Evolutionary conservation across 2,888 invertebrate genomes (phyloP).

Genomic region (Xestia rhomboidea): DNA sequence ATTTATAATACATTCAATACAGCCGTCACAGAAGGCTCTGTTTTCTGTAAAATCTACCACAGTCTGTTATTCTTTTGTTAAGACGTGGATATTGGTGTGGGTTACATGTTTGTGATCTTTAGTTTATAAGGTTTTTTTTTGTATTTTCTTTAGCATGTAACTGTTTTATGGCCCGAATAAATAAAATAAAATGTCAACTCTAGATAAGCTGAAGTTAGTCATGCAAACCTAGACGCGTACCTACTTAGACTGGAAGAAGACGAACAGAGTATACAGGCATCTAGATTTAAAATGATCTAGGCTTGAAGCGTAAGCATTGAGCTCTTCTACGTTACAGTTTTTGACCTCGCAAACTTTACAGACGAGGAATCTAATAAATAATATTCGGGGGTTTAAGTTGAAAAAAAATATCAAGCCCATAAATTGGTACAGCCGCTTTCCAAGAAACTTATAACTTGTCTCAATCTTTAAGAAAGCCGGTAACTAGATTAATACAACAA

Average conservation of each 20-base stretch:
- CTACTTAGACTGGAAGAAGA: background rate
- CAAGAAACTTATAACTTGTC: constrained; percentile 6
- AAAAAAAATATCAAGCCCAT: background rate
- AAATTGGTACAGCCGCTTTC: background rate
- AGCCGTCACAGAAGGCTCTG: too few species aligned
- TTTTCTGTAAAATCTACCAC: too few species aligned
- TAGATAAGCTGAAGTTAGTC: background rate
- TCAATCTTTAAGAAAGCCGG: background rate
- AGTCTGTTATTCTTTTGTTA: too few species aligned
- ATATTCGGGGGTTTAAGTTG: background rate
- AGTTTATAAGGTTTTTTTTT: too few species aligned
- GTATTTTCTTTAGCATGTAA: too few species aligned
- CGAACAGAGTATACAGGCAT: too few species aligned
- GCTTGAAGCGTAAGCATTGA: background rate
- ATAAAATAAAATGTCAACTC: background rate
- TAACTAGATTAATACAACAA: constrained; percentile 11
- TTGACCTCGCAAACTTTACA: constrained; percentile 11
- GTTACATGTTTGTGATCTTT: too few species aligned
- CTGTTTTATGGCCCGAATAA: too few species aligned
- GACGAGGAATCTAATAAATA: constrained; percentile 24
- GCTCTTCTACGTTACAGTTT: background rate
- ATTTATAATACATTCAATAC: too few species aligned
- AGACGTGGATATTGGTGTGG: too few species aligned
- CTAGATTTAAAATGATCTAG: background rate
- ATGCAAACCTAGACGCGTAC: background rate